These are phyloP conservation scores for Chlorospingus semifuscus DNA, from an alignment of 2,797 vertebrate species.

Conservation along the genomic window DNA sequence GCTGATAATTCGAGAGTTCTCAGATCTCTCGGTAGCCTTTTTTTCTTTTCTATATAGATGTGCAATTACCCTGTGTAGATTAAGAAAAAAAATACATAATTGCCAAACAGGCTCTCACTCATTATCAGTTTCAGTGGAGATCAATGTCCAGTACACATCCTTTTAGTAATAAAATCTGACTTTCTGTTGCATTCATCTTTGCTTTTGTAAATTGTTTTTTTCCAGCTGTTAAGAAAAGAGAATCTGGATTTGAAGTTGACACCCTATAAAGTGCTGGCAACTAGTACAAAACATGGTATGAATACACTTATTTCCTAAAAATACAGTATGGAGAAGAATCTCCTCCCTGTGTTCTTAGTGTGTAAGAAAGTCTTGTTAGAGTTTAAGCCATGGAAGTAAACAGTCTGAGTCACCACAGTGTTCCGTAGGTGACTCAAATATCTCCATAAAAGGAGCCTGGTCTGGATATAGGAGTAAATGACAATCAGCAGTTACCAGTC, in stretches of 20 bases:
- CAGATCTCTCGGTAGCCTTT: not conserved
- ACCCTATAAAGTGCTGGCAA: conserved; percentile 96
- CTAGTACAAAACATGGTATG: conserved; percentile 96
- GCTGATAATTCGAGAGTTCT: not conserved
- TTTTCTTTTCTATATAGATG: not conserved
- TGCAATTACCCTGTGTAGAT: not conserved
- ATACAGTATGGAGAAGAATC: not conserved
- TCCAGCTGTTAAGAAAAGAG: conserved; percentile 92
- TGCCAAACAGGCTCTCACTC: not conserved
- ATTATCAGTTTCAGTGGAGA: not conserved
- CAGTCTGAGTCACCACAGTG: not conserved
- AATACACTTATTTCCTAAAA: not conserved
- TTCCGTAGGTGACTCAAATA: not conserved
- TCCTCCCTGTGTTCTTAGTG: not conserved
- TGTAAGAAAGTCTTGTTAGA: not conserved
- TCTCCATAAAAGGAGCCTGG: not conserved
- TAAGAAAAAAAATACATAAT: too few relatives aligned
- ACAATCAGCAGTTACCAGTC: not conserved
- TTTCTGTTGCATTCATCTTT: not conserved
- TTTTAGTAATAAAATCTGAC: not conserved
- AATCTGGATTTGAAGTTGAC: conserved; percentile 97
- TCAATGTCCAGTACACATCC: not conserved
- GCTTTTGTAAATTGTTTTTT: not conserved
- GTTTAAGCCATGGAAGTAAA: not conserved
- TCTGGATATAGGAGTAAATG: not conserved